phyloP scores from a whole-genome alignment of 92 coral and sea anemone species.

The Epizoanthus scotinus region DNA sequence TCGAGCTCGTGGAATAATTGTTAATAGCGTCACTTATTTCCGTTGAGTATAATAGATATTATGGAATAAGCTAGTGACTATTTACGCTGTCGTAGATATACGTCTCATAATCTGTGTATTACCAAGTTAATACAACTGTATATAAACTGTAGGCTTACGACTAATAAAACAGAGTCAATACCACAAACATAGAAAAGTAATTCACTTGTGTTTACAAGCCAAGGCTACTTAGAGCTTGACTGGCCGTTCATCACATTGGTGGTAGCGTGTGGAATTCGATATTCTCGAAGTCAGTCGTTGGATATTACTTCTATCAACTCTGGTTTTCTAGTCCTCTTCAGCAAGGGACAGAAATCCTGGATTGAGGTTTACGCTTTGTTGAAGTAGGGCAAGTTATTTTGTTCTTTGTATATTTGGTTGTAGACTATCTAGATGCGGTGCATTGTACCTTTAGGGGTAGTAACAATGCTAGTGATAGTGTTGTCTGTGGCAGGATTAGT shows the following conservation, averaged over 20 bases:
- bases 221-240: background rate
- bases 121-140: no score
- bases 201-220: background rate
- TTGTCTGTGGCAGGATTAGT: conserved; percentile 46
- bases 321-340: background rate
- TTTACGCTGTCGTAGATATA: no score
- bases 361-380: background rate
- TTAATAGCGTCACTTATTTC: no score
- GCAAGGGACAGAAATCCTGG: background rate
- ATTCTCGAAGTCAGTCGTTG: background rate
- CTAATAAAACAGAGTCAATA: background rate
- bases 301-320: no score
- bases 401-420: background rate
- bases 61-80: no score
- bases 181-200: background rate
- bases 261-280: background rate
- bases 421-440: background rate
- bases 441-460: background rate
- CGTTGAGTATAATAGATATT: no score
- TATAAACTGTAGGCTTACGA: no score
- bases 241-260: background rate
- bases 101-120: no score
- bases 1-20: no score
- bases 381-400: background rate
- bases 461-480: background rate